A percentile compares a stretch with the other conserved stretches of the same genome.
phyloP scores from a whole-genome alignment of 2,113 vertebrate species.

The Bubo blakistoni region DNA sequence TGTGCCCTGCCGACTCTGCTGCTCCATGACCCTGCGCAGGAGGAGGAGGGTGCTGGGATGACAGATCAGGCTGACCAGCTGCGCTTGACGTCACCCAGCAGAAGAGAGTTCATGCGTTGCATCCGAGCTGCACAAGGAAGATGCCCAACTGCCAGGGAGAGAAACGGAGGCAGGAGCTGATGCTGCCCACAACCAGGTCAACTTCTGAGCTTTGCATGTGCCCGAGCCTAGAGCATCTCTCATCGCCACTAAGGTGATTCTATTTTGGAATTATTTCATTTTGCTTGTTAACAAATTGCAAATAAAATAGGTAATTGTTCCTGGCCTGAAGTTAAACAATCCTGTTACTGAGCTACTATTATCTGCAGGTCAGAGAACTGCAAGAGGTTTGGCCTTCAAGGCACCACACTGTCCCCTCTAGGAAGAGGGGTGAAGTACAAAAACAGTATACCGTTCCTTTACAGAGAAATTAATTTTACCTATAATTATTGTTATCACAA shows the following conservation, averaged over 20 bases:
- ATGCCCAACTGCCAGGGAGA: accelerated
- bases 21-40: conserved; percentile 33
- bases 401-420: conserved; percentile 58
- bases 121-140: background rate
- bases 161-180: background rate
- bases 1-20: background rate
- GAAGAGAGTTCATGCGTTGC: background rate
- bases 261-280: background rate
- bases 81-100: background rate
- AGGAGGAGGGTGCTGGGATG: background rate
- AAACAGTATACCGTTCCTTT: conserved; percentile 13
- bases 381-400: background rate
- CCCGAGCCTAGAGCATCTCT: background rate
- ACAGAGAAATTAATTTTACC: background rate
- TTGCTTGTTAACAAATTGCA: background rate
- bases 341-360: background rate
- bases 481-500: background rate
- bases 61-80: background rate
- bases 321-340: background rate
- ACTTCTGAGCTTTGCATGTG: accelerated
- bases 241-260: background rate
- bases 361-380: background rate
- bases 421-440: conserved; percentile 48
- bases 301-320: background rate
- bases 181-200: background rate